Evolutionary conservation across 2,113 vertebrate species (phyloP).

Genomic region (Cricetomys ansorgei): DNA sequence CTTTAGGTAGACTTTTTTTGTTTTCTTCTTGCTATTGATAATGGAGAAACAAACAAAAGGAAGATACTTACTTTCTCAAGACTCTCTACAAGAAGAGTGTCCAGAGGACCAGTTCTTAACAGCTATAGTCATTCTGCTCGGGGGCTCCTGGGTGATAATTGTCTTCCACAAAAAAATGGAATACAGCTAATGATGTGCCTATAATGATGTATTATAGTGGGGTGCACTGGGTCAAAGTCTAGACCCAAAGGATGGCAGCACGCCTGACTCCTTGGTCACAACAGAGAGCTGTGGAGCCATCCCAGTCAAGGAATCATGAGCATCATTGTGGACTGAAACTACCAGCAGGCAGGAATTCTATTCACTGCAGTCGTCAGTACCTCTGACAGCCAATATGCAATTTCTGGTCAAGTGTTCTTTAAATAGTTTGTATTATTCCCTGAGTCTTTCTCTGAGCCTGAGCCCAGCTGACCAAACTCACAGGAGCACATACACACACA

Average conservation of each 20-base stretch:
- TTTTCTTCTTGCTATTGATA: background rate
- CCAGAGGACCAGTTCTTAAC: background rate
- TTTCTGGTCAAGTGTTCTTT: constrained; percentile 36
- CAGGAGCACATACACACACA: background rate
- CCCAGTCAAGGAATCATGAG: background rate
- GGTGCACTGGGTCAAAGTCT: background rate
- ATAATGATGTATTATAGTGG: background rate
- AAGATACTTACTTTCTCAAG: background rate
- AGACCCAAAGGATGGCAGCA: rapidly evolving
- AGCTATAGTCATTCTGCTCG: background rate
- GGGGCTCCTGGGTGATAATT: background rate
- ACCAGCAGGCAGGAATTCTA: background rate
- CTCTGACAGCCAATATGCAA: background rate
- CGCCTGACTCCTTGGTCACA: background rate
- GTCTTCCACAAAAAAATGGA: constrained; percentile 5
- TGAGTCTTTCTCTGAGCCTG: background rate
- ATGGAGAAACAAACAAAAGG: background rate
- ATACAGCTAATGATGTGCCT: background rate
- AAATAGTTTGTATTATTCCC: background rate
- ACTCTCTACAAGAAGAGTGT: background rate
- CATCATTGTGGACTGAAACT: background rate
- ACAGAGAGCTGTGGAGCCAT: background rate
- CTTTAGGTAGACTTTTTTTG: background rate
- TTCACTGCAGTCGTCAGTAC: background rate
- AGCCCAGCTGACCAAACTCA: background rate